phyloP scores from a whole-genome alignment of 1,140 invertebrate species.

The Lasaia peninsularis region DNA sequence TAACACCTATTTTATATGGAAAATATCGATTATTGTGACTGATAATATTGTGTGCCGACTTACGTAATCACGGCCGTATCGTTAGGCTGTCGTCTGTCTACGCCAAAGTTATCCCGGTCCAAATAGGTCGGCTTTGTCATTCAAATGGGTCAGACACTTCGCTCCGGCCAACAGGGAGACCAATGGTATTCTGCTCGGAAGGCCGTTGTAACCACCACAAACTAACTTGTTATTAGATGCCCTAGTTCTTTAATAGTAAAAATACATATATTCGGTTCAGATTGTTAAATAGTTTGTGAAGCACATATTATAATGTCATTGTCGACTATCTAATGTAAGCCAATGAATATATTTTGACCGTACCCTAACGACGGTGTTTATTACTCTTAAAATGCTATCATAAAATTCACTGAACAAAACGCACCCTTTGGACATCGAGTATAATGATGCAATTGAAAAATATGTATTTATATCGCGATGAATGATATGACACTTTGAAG shows the following conservation, averaged over 20 bases:
- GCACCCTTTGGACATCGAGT: constrained; percentile 39
- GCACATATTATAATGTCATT: too few relatives aligned
- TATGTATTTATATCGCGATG: constrained; percentile 69
- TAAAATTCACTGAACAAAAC: constrained; percentile 37
- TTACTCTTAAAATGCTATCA: constrained; percentile 50
- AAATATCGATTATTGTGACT: too few relatives aligned
- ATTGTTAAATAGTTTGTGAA: too few relatives aligned
- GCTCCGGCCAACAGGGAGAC: constrained; percentile 22
- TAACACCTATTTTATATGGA: too few relatives aligned
- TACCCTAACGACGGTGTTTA: constrained; percentile 30
- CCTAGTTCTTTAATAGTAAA: too few relatives aligned
- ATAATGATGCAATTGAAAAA: constrained; percentile 66
- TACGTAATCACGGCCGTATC: background rate
- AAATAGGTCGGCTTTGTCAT: constrained; percentile 29
- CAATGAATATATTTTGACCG: constrained; percentile 13
- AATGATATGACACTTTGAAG: constrained; percentile 72
- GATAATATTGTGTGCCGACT: background rate
- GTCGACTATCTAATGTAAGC: background rate
- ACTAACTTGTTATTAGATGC: background rate
- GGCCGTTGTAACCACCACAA: background rate
- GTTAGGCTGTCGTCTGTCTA: background rate
- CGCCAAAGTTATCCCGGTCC: constrained; percentile 11
- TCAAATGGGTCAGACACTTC: constrained; percentile 31
- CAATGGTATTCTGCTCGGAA: constrained; percentile 12
- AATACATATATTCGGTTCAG: too few relatives aligned